Percentiles rank a stretch among this genome's conserved stretches.
These are phyloP conservation scores for Sphaerophoria taeniata DNA, from an alignment of 2,888 invertebrate species.

Conservation along the genomic window DNA sequence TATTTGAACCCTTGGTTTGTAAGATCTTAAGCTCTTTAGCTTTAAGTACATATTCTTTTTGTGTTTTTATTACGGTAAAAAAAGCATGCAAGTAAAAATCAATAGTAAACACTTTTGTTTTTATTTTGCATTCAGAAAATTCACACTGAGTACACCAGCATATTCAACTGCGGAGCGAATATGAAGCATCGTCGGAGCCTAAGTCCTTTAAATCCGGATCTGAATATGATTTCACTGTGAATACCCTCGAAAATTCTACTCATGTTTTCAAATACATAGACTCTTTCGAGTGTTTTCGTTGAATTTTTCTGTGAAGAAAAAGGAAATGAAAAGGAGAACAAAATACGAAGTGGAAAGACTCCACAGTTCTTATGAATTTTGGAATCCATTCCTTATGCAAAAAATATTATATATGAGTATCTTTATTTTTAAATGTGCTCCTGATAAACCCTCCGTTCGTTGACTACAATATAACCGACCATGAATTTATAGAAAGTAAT, in stretches of 20 bases:
- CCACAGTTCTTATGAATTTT: conserved; percentile 19
- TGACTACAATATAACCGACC: conserved; percentile 25
- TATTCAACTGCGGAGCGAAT: too few relatives aligned
- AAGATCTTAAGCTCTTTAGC: too few relatives aligned
- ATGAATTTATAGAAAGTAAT: conserved; percentile 16
- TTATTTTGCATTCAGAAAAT: too few relatives aligned
- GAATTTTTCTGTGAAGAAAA: neutral
- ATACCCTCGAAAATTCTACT: conserved; percentile 51
- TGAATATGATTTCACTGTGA: conserved; percentile 56
- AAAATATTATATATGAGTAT: neutral
- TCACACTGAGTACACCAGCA: too few relatives aligned
- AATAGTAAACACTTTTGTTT: too few relatives aligned
- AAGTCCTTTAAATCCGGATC: neutral
- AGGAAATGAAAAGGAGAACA: neutral
- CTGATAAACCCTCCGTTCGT: neutral
- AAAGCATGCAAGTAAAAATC: too few relatives aligned
- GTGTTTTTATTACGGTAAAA: too few relatives aligned
- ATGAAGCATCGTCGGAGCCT: neutral
- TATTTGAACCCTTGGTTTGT: too few relatives aligned
- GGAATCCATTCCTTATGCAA: conserved; percentile 11
- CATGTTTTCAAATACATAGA: conserved; percentile 31
- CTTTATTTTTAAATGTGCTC: conserved; percentile 6
- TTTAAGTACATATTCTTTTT: too few relatives aligned
- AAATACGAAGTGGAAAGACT: conserved; percentile 6
- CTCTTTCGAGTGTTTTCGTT: conserved; percentile 10